Percentiles rank a stretch among this genome's conserved stretches.
Evolutionary conservation across 2,797 vertebrate species (phyloP).

Genomic region (Halcyon chelicuti): DNA sequence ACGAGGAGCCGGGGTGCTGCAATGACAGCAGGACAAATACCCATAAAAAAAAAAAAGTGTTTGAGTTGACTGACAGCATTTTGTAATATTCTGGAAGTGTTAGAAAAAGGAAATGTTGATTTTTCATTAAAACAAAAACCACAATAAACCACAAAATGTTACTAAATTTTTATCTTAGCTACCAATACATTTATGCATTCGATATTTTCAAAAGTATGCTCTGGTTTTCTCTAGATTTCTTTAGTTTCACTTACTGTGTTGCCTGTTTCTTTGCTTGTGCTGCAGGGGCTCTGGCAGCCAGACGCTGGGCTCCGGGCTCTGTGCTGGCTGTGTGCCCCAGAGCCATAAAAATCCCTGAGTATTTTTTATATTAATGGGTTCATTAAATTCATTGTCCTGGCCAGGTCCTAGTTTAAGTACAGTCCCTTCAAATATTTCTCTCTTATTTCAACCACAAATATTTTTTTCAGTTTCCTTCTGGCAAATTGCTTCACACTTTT

Average conservation of each 20-base stretch:
- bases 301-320: accelerated
- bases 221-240: neutral
- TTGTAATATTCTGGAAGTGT: neutral
- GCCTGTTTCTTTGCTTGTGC: neutral
- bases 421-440: neutral
- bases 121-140: neutral
- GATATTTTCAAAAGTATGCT: neutral
- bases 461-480: neutral
- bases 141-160: neutral
- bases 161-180: neutral
- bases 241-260: neutral
- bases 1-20: accelerated
- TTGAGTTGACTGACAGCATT: neutral
- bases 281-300: neutral
- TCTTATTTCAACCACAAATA: neutral
- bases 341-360: neutral
- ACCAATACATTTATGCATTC: neutral
- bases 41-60: neutral
- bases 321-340: accelerated
- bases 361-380: neutral
- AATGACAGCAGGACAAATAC: neutral
- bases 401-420: neutral
- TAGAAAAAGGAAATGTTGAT: neutral
- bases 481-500: neutral
- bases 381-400: neutral